phyloP scores from a whole-genome alignment of 2,797 vertebrate genomes.

The Scolopax rusticola region DNA sequence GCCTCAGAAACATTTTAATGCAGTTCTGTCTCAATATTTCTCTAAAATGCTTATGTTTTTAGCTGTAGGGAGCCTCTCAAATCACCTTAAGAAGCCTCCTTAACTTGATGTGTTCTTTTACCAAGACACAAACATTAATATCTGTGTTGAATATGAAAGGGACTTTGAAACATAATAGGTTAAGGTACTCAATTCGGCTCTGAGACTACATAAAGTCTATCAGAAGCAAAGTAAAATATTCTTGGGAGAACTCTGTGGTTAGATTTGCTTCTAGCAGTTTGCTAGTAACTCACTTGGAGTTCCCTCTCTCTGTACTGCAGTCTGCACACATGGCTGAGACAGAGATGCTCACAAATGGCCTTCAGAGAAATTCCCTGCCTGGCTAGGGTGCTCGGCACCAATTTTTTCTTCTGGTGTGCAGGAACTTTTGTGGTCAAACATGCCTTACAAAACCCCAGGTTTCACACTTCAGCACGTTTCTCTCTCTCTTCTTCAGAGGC shows the following conservation, averaged over 20 bases:
- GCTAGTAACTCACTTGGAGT: background rate
- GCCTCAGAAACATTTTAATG: background rate
- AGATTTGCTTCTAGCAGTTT: background rate
- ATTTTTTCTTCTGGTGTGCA: background rate
- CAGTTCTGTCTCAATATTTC: background rate
- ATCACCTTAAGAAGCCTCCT: background rate
- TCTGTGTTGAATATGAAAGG: background rate
- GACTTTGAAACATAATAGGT: background rate
- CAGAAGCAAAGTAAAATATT: background rate
- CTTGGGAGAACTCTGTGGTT: background rate
- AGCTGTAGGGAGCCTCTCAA: background rate
- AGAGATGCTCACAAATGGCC: background rate
- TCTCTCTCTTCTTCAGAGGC: background rate
- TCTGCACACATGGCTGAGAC: background rate
- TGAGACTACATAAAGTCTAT: background rate
- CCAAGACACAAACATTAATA: background rate
- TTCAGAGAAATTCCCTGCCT: background rate
- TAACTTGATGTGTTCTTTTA: background rate
- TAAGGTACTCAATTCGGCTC: background rate
- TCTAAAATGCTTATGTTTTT: background rate
- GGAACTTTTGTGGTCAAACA: background rate
- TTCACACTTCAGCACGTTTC: background rate
- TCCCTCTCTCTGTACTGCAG: background rate
- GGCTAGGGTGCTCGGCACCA: background rate
- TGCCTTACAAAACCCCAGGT: rapidly evolving